Evolutionary conservation across 2,797 vertebrate species (phyloP).

Genomic region (Sternarchorhynchus goeldii): DNA sequence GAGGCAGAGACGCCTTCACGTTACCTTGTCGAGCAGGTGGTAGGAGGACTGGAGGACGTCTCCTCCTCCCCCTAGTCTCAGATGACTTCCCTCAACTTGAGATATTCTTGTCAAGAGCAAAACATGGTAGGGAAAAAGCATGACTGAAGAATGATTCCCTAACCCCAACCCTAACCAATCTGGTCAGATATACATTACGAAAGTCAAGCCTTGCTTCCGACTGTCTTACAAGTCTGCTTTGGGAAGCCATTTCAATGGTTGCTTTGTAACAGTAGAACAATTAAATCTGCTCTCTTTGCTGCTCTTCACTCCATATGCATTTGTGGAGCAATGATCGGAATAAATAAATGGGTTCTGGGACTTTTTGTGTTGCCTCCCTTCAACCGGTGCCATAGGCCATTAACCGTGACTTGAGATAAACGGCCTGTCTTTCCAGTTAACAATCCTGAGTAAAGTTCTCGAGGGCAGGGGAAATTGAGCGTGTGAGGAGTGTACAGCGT

Average conservation of each 20-base stretch:
- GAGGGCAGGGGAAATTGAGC: constrained; percentile 62
- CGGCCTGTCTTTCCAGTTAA: constrained; percentile 53
- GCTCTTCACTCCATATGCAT: constrained; percentile 36
- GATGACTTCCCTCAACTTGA: constrained; percentile 5
- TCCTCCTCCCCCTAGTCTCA: constrained; percentile 4
- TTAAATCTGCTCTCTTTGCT: constrained; percentile 46
- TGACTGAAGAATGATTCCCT: no score
- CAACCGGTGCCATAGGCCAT: constrained; percentile 59
- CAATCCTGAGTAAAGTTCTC: constrained; percentile 56
- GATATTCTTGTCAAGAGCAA: background rate
- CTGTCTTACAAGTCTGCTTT: constrained; percentile 27
- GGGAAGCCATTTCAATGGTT: constrained; percentile 28
- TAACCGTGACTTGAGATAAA: constrained; percentile 61
- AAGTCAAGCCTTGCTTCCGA: constrained; percentile 8
- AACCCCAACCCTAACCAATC: background rate
- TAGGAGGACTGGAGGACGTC: background rate
- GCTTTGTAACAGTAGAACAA: constrained; percentile 42
- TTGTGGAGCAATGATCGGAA: constrained; percentile 53
- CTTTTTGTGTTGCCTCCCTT: constrained; percentile 39
- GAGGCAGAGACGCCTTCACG: constrained; percentile 17
- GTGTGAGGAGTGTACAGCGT: constrained; percentile 58
- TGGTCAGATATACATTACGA: constrained; percentile 7
- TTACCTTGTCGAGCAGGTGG: constrained; percentile 24
- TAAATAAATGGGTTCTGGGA: constrained; percentile 58
- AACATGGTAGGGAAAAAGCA: constrained; percentile 3